Evolutionary conservation across 2,888 invertebrate species (phyloP), one percentile per base, ranked within the genome.

Genomic region (Gastrophysa polygoni): DNA sequence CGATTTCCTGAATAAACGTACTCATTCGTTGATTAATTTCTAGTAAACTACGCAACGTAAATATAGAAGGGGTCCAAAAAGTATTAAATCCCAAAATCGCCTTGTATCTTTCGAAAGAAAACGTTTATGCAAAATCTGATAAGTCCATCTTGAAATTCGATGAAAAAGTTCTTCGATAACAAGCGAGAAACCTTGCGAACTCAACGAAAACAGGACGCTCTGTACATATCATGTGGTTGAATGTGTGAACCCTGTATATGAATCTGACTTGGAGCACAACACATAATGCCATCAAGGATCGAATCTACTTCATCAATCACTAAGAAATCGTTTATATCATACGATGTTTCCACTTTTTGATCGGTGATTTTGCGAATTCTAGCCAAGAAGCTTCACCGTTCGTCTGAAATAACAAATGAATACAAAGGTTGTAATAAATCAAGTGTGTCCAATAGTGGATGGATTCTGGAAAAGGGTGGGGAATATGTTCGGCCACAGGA

Each of bases 331-430:
- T 14, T 24, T 18, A 24, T 56, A 24, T 47, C 46, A 21, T 43
- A 4, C 2, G 1, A 14, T 4, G n/a, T 38, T 38, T 38, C 38
- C 14, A 38, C 10, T 38, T 38, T 14, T 38, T 38, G 10, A 38
- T n/a, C 38, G 38, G 38, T 14, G 38, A 38, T 43, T 54, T 54
- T 38, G 54, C 28, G 16, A 17, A 20, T 16, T 32, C 32, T 47
- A 46, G 59, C 59, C 59, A 59, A 59, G 54, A 50, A 21, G 52
- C 34, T 24, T 38, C 16, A 44, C 24, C 44, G 48, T 34, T 54
- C 52, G 46, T 59, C 59, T 29, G 18, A 44, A 17, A 59, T 59
- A 59, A 59, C 52, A 47, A 59, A 59, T 59, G 52, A 52, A 16
- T 43, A 43, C 28, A 54, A 43, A 54, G 43, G 54, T 54, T 43